phyloP scores from a whole-genome alignment of 2,797 vertebrate genomes.

The Rhynchonycteris naso region DNA sequence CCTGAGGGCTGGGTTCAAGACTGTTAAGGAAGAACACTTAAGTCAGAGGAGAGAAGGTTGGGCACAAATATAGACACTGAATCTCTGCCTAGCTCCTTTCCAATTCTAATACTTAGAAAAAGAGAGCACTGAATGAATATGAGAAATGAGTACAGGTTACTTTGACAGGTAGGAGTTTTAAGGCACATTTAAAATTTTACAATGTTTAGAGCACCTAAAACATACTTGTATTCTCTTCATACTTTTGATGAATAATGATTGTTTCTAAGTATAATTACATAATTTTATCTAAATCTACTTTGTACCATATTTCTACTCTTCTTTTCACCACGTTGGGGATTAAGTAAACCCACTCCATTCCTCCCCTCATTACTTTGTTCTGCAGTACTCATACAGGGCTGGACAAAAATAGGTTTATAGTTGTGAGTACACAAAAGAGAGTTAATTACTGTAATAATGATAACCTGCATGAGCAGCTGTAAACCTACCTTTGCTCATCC shows the following conservation, averaged over 20 bases:
- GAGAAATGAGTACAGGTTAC: neutral
- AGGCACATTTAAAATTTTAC: neutral
- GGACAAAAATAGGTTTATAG: too few relatives aligned
- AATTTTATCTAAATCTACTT: slow-evolving; percentile 4
- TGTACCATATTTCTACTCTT: neutral
- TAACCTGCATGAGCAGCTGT: too few relatives aligned
- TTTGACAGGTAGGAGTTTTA: neutral
- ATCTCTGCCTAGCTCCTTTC: neutral
- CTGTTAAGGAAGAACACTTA: neutral
- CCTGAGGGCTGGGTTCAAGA: neutral
- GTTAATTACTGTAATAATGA: too few relatives aligned
- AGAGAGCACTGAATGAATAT: neutral
- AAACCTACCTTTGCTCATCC: too few relatives aligned
- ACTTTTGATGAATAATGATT: neutral
- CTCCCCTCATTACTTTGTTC: neutral
- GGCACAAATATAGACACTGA: neutral
- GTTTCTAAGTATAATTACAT: slow-evolving; percentile 27
- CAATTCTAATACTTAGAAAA: neutral
- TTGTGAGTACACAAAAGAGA: too few relatives aligned
- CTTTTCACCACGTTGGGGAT: neutral
- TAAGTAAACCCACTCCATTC: neutral
- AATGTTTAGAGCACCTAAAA: slow-evolving; percentile 7
- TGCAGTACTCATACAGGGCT: neutral
- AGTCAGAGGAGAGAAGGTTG: neutral
- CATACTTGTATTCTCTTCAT: neutral